phyloP scores from a whole-genome alignment of 2,888 invertebrate species.

The Parelbella ahira region DNA sequence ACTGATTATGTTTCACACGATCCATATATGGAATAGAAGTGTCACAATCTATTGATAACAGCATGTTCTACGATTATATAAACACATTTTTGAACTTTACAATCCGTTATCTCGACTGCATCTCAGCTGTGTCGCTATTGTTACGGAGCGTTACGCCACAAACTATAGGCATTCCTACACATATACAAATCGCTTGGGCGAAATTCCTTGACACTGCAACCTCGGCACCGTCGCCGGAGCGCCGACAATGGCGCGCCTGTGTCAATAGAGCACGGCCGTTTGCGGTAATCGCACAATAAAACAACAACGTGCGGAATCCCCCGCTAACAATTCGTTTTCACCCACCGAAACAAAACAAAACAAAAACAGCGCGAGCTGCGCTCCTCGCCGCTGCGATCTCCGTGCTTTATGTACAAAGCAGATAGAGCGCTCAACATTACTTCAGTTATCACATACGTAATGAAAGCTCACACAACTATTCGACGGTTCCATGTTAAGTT shows the following conservation, averaged over 20 bases:
- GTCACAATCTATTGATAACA: too few relatives aligned
- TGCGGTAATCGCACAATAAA: slow-evolving; percentile 51
- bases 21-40: too few relatives aligned
- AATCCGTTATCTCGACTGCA: slow-evolving; percentile 18
- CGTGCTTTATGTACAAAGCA: slow-evolving; percentile 5
- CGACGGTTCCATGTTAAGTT: slow-evolving; percentile 18
- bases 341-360: slow-evolving; percentile 47
- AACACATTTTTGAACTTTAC: slow-evolving; percentile 20
- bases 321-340: slow-evolving; percentile 45
- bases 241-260: slow-evolving; percentile 53
- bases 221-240: slow-evolving; percentile 38
- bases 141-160: slow-evolving; percentile 26
- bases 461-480: slow-evolving; percentile 29
- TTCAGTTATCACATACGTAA: slow-evolving; percentile 23
- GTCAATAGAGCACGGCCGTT: slow-evolving; percentile 61
- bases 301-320: slow-evolving; percentile 46
- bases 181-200: slow-evolving; percentile 35
- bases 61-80: too few relatives aligned
- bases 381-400: slow-evolving; percentile 16
- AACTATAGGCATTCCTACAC: slow-evolving; percentile 25
- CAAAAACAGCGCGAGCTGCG: slow-evolving; percentile 36
- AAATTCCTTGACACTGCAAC: slow-evolving; percentile 67
- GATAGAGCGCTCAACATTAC: slow-evolving; percentile 14
- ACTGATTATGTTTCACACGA: too few relatives aligned
- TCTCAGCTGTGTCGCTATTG: slow-evolving; percentile 13